Evolutionary conservation across 2,113 vertebrate species (phyloP), one percentile per base, ranked within the genome.

Genomic region (Vulpes vulpes): DNA sequence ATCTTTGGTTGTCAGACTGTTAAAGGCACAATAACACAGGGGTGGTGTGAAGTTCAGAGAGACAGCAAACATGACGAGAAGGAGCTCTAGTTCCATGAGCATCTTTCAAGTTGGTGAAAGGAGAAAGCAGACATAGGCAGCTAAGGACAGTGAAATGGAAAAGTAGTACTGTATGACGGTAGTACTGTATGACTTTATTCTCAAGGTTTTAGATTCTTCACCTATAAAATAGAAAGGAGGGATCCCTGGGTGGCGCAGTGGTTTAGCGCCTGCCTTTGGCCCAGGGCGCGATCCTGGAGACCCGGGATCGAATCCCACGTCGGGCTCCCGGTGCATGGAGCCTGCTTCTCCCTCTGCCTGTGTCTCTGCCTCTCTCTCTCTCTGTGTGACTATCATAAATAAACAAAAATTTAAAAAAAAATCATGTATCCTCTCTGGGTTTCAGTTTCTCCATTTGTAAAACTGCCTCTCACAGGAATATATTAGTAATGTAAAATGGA

Each of bases 1-100:
- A n/a, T 98, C 98, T 98, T 98, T 98, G 98, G 96, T 85, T 94
- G 95, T 84, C 86, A 98, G 93, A 97, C 99, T 99, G 94, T 67
- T 51, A 91, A 97, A 91, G 67, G 67, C 30, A 96, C 32, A 94
- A 35, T 80, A 98, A 73, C 17, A 95, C 19, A 69, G 35, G n/a
- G 23, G 11, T 60, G 67, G 71, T 4, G 14, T 7, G 43, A 87
- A 69, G 20, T 38, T 71, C 49, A 57, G 35, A 59, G 59, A 43
- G 53, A 43, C 14, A 55, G 14, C 4, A 49, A 35, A 2, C 2
- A 11, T 22, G 43, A 11, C 0, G 11, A 86, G 79, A 69, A 67
- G 49, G 43, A 49, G 59, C 35, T 49, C 60, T 35, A 53, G 60
- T 25, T 51, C 27, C 51, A n/a, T 0, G 32, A 73, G 53, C 38